Conservation (phyloP, 2,888 invertebrate genomes). For the Nymphalis c-album region DNA sequence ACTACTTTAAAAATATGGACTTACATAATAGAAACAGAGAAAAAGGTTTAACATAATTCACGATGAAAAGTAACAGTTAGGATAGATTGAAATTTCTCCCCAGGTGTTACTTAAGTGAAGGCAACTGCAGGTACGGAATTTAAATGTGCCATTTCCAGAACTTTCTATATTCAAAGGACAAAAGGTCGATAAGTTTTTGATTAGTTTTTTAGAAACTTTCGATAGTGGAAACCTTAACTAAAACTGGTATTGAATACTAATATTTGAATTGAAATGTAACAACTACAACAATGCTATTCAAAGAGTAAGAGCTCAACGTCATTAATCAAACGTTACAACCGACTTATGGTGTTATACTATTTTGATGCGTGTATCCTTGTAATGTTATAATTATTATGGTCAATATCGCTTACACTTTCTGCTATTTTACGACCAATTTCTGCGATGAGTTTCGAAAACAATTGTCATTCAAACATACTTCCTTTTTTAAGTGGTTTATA, state of each 20-base stretch:
- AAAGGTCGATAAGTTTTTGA: slow-evolving; percentile 21
- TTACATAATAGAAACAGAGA: not conserved
- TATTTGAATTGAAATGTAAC: not conserved
- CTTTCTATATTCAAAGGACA: slow-evolving; percentile 5
- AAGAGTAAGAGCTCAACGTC: too few species aligned
- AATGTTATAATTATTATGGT: too few species aligned
- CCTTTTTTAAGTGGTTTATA: too few species aligned
- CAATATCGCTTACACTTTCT: too few species aligned
- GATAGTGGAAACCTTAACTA: not conserved
- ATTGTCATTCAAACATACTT: too few species aligned
- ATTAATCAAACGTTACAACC: too few species aligned
- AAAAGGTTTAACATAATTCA: not conserved
- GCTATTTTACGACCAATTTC: too few species aligned
- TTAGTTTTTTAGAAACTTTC: slow-evolving; percentile 14
- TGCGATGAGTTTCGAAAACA: too few species aligned
- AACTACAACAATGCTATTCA: too few species aligned
- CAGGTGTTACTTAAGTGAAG: not conserved
- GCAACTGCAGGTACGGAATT: slow-evolving; percentile 2
- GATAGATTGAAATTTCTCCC: slow-evolving; percentile 4
- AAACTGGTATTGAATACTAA: not conserved
- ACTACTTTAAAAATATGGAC: too few species aligned
- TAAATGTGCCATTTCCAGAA: slow-evolving; percentile 9
- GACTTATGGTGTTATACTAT: too few species aligned
- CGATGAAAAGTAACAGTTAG: not conserved
- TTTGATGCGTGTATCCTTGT: too few species aligned